These are phyloP conservation scores for Accipiter virgatus DNA, from an alignment of 2,113 vertebrate genomes.

Conservation along the genomic window DNA sequence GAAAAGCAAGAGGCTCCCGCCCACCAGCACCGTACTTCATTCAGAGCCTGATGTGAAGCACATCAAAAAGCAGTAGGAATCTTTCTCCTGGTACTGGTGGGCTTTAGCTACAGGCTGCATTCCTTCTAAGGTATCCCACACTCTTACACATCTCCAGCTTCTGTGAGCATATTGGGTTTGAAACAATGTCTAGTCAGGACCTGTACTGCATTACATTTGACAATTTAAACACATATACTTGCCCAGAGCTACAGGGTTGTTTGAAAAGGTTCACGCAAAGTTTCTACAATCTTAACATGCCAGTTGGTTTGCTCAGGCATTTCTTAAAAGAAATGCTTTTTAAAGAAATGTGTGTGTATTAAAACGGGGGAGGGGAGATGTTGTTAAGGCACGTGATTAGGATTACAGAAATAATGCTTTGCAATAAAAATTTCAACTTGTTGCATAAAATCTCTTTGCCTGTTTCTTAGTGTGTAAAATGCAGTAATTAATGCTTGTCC, in stretches of 20 bases:
- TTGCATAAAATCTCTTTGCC: neutral
- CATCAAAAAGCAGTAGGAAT: neutral
- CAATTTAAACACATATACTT: neutral
- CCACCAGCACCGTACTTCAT: neutral
- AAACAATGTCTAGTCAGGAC: neutral
- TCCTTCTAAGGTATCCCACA: neutral
- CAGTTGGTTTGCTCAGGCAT: neutral
- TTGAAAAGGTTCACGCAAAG: neutral
- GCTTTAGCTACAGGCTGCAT: conserved; percentile 9
- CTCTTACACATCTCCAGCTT: neutral
- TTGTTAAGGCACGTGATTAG: neutral
- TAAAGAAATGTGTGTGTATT: neutral
- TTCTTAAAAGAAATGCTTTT: neutral
- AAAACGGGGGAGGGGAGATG: neutral
- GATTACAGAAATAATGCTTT: neutral
- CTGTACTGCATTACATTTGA: neutral
- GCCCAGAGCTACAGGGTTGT: neutral
- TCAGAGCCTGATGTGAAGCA: neutral
- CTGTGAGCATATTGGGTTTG: neutral
- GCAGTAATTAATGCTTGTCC: neutral
- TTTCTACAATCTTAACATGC: neutral
- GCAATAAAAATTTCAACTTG: neutral
- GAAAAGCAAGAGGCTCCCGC: neutral
- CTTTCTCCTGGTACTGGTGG: neutral
- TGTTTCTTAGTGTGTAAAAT: neutral